Percentiles rank a stretch among this genome's conserved stretches.
phyloP scores from a whole-genome alignment of 2,113 vertebrate species.

The Typhlomys cinereus region DNA sequence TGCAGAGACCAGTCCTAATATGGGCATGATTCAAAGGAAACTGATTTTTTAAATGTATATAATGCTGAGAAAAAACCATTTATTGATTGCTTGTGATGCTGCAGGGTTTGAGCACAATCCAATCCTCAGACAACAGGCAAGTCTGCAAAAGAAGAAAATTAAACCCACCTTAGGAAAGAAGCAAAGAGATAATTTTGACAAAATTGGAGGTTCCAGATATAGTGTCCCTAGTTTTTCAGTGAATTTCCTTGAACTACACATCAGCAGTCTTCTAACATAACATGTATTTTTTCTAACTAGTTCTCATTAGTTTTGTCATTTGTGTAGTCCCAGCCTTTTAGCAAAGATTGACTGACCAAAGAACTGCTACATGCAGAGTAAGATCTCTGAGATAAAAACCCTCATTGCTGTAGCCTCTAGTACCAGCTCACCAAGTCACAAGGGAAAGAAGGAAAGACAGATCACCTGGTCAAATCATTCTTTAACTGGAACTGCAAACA shows the following conservation, averaged over 20 bases:
- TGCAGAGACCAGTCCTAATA: background rate
- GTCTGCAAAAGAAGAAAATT: background rate
- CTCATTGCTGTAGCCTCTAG: too few relatives aligned
- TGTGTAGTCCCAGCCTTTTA: background rate
- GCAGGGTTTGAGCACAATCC: background rate
- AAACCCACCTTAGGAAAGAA: background rate
- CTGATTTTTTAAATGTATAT: background rate
- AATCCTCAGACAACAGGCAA: background rate
- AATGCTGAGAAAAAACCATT: background rate
- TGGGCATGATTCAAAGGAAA: background rate
- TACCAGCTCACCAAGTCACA: background rate
- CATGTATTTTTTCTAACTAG: background rate
- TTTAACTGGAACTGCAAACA: background rate
- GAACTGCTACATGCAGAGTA: background rate
- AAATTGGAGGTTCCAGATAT: background rate
- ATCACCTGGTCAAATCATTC: background rate
- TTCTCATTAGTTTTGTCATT: constrained; percentile 25
- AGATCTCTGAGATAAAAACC: background rate
- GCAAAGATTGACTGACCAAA: background rate
- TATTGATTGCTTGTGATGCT: background rate
- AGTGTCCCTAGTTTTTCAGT: background rate
- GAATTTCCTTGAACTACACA: background rate
- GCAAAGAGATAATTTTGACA: background rate
- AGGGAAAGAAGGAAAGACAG: background rate
- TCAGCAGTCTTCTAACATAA: background rate